Evolutionary conservation across 2,888 invertebrate genomes (phyloP), one percentile per base, ranked within the genome.

Genomic region (Temnothorax unifasciatus): DNA sequence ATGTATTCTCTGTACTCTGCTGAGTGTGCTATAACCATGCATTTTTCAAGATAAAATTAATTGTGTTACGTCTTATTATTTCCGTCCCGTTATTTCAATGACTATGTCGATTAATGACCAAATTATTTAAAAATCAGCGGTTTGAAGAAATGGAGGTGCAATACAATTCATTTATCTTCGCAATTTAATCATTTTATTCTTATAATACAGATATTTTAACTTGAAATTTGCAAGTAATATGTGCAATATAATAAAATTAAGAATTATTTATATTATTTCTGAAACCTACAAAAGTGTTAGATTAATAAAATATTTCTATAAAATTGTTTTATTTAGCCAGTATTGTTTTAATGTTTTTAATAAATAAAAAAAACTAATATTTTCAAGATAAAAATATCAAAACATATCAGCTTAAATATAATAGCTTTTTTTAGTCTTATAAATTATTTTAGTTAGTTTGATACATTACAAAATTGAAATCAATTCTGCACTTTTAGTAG

Each of bases 1-100:
- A 59, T 71, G 79, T 71, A 59, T 79, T 59, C 38, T 18, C 79
- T 38, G n/a, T 44, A 59, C 57, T 59, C 44, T 79, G 47, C 34
- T 69, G 2, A 59, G 41, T 47, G 13, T 15, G 29, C 54, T 57
- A 47, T 11, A 25, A 21, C 25, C 21, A 71, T 81, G 18, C n/a
- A 79, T 71, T 73, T 81, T 81, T 81, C 0, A 73, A 13, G 38
- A 61, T 25, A 21, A 8, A 73, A 71, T 81, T 81, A 73, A 81
- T 61, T 47, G 47, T n/a, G 6, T 77, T 69, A 68, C 8, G 13
- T 50, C 9, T 13, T 47, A 50, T 73, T 81, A 71, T 50, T 73
- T 71, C 3, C 44, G 25, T 81, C 47, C 38, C 25, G 9, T 81
- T 73, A 61, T 73, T 50, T 81, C 79, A 81, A 81, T 81, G 59